phyloP scores from a whole-genome alignment of 1,140 invertebrate genomes.

The Caenorhabditis inopinata region DNA sequence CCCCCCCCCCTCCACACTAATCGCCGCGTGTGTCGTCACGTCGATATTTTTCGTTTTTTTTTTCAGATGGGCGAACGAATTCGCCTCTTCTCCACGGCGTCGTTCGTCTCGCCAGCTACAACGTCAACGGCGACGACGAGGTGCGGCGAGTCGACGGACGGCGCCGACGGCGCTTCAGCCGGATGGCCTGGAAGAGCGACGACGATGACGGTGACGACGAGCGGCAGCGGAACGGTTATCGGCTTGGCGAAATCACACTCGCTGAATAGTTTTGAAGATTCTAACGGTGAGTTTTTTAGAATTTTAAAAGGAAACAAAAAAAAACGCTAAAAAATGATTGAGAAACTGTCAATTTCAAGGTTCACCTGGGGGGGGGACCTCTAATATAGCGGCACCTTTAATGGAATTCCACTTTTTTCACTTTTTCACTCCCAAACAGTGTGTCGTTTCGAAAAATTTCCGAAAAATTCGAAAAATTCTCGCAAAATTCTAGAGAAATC shows the following conservation, averaged over 20 bases:
- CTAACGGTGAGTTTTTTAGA: background rate
- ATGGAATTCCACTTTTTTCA: no score
- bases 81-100: constrained; percentile 41
- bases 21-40: background rate
- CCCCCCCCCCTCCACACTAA: background rate
- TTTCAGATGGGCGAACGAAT: constrained; percentile 47
- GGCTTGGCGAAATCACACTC: background rate
- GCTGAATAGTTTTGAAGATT: constrained; percentile 20
- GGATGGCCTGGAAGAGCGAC: background rate
- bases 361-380: no score
- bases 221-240: background rate
- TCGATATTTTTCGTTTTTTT: background rate
- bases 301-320: no score
- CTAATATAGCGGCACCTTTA: no score
- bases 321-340: no score
- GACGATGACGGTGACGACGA: background rate
- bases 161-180: background rate
- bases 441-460: no score
- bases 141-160: background rate
- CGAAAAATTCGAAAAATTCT: no score
- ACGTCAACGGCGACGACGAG: background rate
- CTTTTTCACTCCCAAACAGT: no score
- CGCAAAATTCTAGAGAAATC: no score
- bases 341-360: no score
- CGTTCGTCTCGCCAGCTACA: constrained; percentile 32